phyloP scores from a whole-genome alignment of 30 jellyfish, hydroid and myxozoan genomes.

The Phacellophora camtschatica region DNA sequence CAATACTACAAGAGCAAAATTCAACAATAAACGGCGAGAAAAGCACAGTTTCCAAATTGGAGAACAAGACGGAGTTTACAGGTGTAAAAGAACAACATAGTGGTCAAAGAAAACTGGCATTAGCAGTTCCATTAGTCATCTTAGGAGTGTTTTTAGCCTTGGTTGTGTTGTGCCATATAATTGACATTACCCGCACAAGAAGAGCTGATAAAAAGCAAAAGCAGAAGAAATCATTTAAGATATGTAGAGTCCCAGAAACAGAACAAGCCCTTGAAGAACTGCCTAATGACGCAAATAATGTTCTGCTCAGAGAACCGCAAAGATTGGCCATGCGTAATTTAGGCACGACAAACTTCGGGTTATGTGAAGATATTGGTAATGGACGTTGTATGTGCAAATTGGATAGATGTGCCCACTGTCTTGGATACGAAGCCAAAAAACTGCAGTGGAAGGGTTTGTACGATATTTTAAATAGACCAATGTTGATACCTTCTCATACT shows the following conservation, averaged over 20 bases:
- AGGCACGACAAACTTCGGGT: background rate
- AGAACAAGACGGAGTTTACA: background rate
- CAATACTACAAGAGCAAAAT: background rate
- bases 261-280: constrained; percentile 57
- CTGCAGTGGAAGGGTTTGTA: constrained; percentile 52
- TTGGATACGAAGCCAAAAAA: constrained; percentile 36
- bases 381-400: constrained; percentile 49
- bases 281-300: background rate
- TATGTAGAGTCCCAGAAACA: background rate
- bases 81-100: background rate
- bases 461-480: no score
- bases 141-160: constrained; percentile 18
- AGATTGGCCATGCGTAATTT: background rate
- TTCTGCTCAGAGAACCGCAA: background rate
- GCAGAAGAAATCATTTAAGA: background rate
- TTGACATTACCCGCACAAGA: constrained; percentile 6
- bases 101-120: background rate
- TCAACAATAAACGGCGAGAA: background rate
- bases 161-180: constrained; percentile 24
- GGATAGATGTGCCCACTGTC: constrained; percentile 54
- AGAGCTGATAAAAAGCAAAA: background rate
- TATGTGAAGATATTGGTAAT: background rate
- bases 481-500: no score
- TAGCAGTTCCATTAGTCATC: constrained; percentile 33
- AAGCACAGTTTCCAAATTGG: background rate